Conservation (phyloP, 2,113 vertebrate species). For the Neogobius melanostomus region DNA sequence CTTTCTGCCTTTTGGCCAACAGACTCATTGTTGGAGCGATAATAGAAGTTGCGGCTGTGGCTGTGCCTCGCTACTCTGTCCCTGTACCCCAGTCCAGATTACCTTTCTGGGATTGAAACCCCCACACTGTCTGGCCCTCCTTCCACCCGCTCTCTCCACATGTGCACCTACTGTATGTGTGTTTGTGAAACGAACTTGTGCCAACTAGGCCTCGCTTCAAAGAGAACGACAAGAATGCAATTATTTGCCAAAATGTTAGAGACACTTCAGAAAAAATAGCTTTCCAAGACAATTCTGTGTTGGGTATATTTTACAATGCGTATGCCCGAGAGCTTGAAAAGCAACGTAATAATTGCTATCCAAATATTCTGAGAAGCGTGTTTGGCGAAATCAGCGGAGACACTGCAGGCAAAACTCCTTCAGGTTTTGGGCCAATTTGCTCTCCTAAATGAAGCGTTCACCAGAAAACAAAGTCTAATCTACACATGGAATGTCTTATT, state of each 20-base stretch:
- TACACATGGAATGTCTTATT: too few species aligned
- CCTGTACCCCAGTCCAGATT: conserved; percentile 34
- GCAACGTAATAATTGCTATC: conserved; percentile 16
- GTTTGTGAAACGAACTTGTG: not conserved
- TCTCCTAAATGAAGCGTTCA: too few species aligned
- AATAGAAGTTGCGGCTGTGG: conserved; percentile 24
- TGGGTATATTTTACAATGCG: conserved; percentile 28
- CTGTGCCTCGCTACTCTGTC: conserved; percentile 12
- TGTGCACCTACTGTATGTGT: conserved; percentile 8
- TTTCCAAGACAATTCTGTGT: conserved; percentile 42
- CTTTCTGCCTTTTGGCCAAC: conserved; percentile 38
- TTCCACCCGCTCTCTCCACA: conserved; percentile 1
- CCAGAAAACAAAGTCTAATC: too few species aligned
- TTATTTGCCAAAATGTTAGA: conserved; percentile 40
- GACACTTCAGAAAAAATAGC: conserved; percentile 15
- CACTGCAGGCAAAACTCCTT: too few species aligned
- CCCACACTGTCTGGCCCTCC: conserved; percentile 11
- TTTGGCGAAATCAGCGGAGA: not conserved
- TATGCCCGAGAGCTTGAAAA: conserved; percentile 16
- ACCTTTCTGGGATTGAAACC: conserved; percentile 27
- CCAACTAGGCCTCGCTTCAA: conserved; percentile 18
- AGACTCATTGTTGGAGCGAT: conserved; percentile 31
- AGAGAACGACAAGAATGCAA: conserved; percentile 20
- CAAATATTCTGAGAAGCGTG: conserved; percentile 13
- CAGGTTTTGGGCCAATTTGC: too few species aligned